These are phyloP conservation scores for Rhinopomastus cyanomelas DNA, from an alignment of 2,113 vertebrate species.

Conservation along the genomic window DNA sequence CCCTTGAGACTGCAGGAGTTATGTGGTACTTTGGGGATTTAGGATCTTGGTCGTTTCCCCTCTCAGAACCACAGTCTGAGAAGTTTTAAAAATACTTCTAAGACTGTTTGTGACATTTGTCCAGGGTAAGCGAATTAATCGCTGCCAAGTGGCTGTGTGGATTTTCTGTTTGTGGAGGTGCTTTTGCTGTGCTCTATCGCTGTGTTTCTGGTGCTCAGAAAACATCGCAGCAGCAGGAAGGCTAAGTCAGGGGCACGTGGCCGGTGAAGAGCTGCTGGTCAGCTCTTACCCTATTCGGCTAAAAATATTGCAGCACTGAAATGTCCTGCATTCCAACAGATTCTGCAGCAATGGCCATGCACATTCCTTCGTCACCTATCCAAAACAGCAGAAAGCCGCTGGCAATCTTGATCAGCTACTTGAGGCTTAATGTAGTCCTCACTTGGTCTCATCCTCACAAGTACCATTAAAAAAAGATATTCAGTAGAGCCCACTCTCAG, in stretches of 20 bases:
- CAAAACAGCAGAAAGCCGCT: neutral
- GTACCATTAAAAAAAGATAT: neutral
- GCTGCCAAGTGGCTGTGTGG: neutral
- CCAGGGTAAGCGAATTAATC: neutral
- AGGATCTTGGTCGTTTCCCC: neutral
- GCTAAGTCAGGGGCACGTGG: neutral
- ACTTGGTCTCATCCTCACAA: neutral
- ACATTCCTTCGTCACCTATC: neutral
- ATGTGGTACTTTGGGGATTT: neutral
- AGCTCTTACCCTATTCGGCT: neutral
- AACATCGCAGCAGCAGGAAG: neutral
- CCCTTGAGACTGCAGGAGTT: neutral
- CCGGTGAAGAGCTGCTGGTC: neutral
- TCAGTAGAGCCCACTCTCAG: neutral
- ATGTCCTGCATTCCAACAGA: neutral
- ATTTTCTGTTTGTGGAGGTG: neutral
- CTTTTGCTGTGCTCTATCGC: neutral
- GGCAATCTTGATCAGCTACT: neutral
- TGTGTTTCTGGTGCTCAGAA: neutral
- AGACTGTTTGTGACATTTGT: neutral
- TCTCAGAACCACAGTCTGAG: neutral
- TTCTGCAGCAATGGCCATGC: neutral
- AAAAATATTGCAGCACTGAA: neutral
- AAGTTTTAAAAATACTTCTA: neutral
- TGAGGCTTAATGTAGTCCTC: neutral